Evolutionary conservation across 2,888 invertebrate species (phyloP).

Genomic region (Cheilosia soror): DNA sequence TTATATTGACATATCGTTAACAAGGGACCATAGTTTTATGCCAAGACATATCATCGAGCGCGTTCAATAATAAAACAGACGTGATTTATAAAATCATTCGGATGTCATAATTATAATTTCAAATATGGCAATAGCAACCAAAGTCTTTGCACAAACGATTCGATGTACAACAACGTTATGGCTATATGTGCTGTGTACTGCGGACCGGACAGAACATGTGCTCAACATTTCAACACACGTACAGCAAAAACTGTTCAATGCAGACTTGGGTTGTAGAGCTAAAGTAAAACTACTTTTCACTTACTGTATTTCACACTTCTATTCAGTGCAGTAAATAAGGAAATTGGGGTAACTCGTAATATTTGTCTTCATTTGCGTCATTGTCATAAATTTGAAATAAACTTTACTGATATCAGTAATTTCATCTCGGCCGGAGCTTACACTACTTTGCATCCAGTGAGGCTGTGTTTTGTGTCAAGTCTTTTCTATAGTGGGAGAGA

Average conservation of each 20-base stretch:
- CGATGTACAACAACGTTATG: conserved; percentile 1
- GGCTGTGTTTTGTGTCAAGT: conserved; percentile 15
- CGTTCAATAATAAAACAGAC: neutral
- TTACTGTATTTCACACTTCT: conserved; percentile 64
- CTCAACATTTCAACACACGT: conserved; percentile 1
- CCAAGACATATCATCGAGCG: too few species aligned
- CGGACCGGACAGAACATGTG: conserved; percentile 5
- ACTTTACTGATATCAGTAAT: conserved; percentile 65
- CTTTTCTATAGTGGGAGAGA: conserved; percentile 64
- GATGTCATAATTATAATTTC: conserved; percentile 54
- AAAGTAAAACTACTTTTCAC: conserved; percentile 15
- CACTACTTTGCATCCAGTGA: conserved; percentile 34
- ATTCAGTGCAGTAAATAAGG: conserved; percentile 49
- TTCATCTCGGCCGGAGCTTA: conserved; percentile 61
- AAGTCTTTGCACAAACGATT: conserved; percentile 25
- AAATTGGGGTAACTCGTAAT: conserved; percentile 68
- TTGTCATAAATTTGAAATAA: conserved; percentile 69
- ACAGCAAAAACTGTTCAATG: conserved; percentile 3
- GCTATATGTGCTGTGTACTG: conserved; percentile 3
- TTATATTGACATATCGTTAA: too few species aligned
- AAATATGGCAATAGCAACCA: conserved; percentile 48
- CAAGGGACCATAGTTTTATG: too few species aligned
- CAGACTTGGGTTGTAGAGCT: neutral
- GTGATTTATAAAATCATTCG: conserved; percentile 32
- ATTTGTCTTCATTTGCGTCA: conserved; percentile 74